Base-by-base conservation (phyloP, 2,113 vertebrate species). In the Channa argus region DNA sequence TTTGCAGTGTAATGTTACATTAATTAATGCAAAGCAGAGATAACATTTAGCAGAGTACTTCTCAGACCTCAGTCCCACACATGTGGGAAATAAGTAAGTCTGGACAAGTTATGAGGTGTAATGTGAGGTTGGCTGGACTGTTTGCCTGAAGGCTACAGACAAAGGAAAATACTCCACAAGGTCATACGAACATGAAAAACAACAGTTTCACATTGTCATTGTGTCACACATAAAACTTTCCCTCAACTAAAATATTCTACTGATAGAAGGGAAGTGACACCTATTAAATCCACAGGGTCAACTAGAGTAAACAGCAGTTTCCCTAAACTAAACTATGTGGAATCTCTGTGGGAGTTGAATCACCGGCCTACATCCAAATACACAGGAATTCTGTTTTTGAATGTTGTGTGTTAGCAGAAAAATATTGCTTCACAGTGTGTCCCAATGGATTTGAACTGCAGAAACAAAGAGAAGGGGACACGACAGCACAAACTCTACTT, bases 301-400 rank as follows among this genome's bases (percentile, higher is more conserved):
- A 0, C 39, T 4, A 5, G 9, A 38, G 67, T 37, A 14, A 69
- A 55, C 60, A 53, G 51, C 52, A 46, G 14, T 14, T 61, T 81
- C 55, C 64, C 24, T 39, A 24, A 24, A 38, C 38, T 49, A 38
- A 81, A 78, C 51, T 71, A 71, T 15, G 63, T 46, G 39, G 59
- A 65, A 36, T 53, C 49, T 83, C 59, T 68, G 1, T 5, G 8
- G 55, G 47, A 11, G 8, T 10, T 71, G 61, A 65, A 43, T 68
- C 65, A 54, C 71, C 8, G 34, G 51, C 46, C 50, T 36, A 5
- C 36, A 52, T 55, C 51, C 65, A 74, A 44, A 3, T 39, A 73
- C 54, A 49, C 72, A 63, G 70, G 60, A 70, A 74, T 61, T 37
- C 33, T 60, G 66, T 37, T 38, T 61, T 11, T 34, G 50, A 10